Conservation (phyloP, 2,797 vertebrate species). For the Pangasius krempfi region DNA sequence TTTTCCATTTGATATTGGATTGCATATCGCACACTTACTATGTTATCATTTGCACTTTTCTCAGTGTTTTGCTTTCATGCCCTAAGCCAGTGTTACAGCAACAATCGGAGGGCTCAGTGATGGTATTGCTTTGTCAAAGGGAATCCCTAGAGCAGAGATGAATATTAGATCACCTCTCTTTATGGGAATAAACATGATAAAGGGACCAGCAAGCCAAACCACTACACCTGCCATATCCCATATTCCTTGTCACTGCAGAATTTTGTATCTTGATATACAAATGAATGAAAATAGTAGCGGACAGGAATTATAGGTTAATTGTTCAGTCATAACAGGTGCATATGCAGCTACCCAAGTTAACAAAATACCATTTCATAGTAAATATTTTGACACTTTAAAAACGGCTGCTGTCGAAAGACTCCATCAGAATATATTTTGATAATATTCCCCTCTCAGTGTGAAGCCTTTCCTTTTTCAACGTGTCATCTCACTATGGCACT, state of each 20-base stretch:
- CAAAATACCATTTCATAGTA: slow-evolving; percentile 1
- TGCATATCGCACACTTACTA: slow-evolving; percentile 63
- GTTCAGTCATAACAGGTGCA: slow-evolving; percentile 8
- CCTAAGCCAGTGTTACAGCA: slow-evolving; percentile 40
- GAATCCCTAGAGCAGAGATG: slow-evolving; percentile 71
- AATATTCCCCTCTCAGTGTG: slow-evolving; percentile 17
- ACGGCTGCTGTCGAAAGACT: slow-evolving; percentile 18
- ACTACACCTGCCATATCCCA: slow-evolving; percentile 1
- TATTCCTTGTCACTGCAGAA: background rate
- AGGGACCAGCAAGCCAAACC: slow-evolving; percentile 65
- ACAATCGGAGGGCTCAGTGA: slow-evolving; percentile 44
- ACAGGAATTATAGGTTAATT: slow-evolving; percentile 26
- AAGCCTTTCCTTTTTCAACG: slow-evolving; percentile 15
- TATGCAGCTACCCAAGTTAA: slow-evolving; percentile 1
- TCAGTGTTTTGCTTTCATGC: slow-evolving; percentile 51
- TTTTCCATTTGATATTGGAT: slow-evolving; percentile 59
- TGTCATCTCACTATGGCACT: slow-evolving; percentile 11
- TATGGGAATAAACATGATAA: slow-evolving; percentile 67
- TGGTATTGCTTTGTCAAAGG: slow-evolving; percentile 66
- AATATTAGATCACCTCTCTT: slow-evolving; percentile 69
- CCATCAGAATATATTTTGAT: slow-evolving; percentile 8
- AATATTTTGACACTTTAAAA: slow-evolving; percentile 28
- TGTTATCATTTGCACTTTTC: slow-evolving; percentile 46
- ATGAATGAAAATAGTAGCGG: slow-evolving; percentile 5
- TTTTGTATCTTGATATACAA: background rate